phyloP scores from a whole-genome alignment of 2,113 vertebrate species.

The Macroglossus sobrinus region DNA sequence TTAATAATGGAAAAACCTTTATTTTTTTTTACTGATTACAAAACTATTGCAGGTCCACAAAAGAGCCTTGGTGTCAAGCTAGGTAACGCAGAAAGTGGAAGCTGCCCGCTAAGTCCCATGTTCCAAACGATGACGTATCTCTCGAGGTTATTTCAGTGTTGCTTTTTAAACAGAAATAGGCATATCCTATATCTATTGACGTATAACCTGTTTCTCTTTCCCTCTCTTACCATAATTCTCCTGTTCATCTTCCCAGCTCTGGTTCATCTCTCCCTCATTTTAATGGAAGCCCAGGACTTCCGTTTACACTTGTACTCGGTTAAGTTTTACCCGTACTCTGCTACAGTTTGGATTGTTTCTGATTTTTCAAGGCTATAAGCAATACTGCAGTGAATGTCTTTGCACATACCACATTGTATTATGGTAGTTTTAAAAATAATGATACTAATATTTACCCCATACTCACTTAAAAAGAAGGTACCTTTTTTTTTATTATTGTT shows the following conservation, averaged over 20 bases:
- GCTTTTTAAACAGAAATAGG: neutral
- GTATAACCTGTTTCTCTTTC: too few species aligned
- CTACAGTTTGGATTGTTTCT: neutral
- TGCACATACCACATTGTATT: neutral
- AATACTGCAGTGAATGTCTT: neutral
- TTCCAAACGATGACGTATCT: neutral
- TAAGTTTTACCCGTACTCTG: neutral
- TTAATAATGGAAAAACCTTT: neutral
- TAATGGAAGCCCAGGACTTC: neutral
- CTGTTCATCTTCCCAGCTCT: neutral
- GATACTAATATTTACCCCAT: neutral
- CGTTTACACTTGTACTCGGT: neutral
- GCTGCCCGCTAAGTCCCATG: neutral
- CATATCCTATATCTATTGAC: neutral
- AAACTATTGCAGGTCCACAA: neutral
- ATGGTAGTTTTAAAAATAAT: neutral
- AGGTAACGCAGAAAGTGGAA: neutral
- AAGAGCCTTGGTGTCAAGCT: neutral
- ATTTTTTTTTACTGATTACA: neutral
- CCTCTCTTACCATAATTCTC: fast-evolving
- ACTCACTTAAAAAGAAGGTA: neutral
- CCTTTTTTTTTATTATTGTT: neutral
- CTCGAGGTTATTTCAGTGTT: neutral
- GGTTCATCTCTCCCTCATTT: neutral
- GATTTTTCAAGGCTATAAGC: neutral